Evolutionary conservation across 2,797 vertebrate species (phyloP).

Genomic region (Bothrops alternatus): DNA sequence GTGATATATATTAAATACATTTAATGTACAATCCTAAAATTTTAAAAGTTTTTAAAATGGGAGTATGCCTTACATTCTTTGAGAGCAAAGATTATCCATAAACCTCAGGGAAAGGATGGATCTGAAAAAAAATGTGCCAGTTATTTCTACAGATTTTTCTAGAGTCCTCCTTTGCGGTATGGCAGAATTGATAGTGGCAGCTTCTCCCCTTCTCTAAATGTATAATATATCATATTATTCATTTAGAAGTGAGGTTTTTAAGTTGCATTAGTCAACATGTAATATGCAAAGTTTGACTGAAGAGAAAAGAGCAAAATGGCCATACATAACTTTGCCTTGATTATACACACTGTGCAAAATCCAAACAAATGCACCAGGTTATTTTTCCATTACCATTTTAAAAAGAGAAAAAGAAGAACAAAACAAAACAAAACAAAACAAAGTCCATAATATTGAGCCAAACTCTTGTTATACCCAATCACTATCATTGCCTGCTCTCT

Average conservation of each 20-base stretch:
- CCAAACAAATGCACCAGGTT: background rate
- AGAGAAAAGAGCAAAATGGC: background rate
- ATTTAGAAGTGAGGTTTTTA: background rate
- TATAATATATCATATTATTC: background rate
- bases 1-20: background rate
- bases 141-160: background rate
- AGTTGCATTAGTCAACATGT: background rate
- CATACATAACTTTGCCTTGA: background rate
- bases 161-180: background rate
- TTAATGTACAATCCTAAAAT: background rate
- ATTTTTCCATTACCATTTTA: background rate
- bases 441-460: background rate
- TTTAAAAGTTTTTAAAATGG: background rate
- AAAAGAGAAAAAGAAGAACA: background rate
- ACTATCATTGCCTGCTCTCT: background rate
- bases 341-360: background rate
- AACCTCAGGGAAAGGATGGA: background rate
- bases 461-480: background rate
- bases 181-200: background rate
- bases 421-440: background rate
- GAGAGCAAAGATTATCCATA: background rate
- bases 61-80: background rate
- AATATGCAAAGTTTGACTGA: background rate
- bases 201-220: background rate
- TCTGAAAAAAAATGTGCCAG: background rate